Evolutionary conservation across 2,888 invertebrate genomes (phyloP).

Genomic region (Drosophila austrosaltans): DNA sequence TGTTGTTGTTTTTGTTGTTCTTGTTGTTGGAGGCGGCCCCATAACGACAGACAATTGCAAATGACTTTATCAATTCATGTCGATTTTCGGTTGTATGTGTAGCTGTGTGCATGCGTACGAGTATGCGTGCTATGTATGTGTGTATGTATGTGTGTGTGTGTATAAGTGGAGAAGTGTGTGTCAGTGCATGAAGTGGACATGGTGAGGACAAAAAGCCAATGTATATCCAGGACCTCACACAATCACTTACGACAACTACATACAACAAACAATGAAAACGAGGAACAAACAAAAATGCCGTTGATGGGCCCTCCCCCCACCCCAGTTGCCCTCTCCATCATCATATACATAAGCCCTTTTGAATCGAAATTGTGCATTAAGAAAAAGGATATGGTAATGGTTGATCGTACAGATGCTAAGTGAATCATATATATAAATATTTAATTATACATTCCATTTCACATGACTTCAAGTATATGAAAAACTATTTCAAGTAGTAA

Average conservation of each 20-base stretch:
- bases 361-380: conserved; percentile 8
- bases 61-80: conserved; percentile 78
- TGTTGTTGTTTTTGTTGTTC: background rate
- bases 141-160: conserved; percentile 19
- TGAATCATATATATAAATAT: background rate
- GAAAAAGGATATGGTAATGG: conserved; percentile 1
- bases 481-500: no score
- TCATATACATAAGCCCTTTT: background rate
- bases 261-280: conserved; percentile 41
- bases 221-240: conserved; percentile 49
- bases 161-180: conserved; percentile 22
- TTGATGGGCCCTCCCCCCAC: conserved; percentile 26
- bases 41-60: conserved; percentile 77
- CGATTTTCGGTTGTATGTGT: conserved; percentile 61
- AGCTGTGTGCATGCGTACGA: background rate
- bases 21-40: conserved; percentile 33
- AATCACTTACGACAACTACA: conserved; percentile 63
- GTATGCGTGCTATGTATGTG: conserved; percentile 13
- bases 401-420: background rate
- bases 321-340: no score
- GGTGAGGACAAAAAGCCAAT: conserved; percentile 68
- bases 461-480: no score
- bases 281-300: conserved; percentile 19
- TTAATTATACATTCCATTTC: no score
- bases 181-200: conserved; percentile 53